phyloP scores from a whole-genome alignment of 1,140 invertebrate species.

The Watersipora subatra region DNA sequence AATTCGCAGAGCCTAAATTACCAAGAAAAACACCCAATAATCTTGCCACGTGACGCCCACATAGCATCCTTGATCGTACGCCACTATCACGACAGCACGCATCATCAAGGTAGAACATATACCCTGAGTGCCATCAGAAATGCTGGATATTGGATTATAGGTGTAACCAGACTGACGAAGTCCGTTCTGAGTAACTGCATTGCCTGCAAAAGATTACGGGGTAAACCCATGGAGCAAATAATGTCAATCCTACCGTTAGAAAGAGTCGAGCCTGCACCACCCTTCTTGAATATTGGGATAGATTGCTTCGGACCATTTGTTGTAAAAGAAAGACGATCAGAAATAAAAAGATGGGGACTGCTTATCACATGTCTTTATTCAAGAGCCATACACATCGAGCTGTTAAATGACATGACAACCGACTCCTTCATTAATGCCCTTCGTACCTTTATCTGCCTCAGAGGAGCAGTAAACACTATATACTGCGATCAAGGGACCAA shows the following conservation, averaged over 20 bases:
- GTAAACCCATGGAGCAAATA: not conserved
- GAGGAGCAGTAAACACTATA: not conserved
- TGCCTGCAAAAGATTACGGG: not conserved
- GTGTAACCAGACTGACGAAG: not conserved
- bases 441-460: not conserved
- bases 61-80: not conserved
- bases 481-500: constrained; percentile 1
- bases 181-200: not conserved
- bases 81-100: not conserved
- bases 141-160: not conserved
- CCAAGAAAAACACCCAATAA: constrained; percentile 3
- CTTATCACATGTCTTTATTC: no score
- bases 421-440: not conserved
- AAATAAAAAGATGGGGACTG: no score
- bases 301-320: not conserved
- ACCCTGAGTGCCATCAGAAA: not conserved
- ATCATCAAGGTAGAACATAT: not conserved
- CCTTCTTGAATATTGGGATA: not conserved
- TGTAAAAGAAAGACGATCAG: not conserved
- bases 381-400: no score
- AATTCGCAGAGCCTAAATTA: not conserved
- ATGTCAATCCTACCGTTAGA: not conserved
- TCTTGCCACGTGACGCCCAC: not conserved
- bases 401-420: not conserved
- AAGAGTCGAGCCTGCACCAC: not conserved